Conservation (phyloP, 2,888 invertebrate genomes). For the Linnaemya tessellans region DNA sequence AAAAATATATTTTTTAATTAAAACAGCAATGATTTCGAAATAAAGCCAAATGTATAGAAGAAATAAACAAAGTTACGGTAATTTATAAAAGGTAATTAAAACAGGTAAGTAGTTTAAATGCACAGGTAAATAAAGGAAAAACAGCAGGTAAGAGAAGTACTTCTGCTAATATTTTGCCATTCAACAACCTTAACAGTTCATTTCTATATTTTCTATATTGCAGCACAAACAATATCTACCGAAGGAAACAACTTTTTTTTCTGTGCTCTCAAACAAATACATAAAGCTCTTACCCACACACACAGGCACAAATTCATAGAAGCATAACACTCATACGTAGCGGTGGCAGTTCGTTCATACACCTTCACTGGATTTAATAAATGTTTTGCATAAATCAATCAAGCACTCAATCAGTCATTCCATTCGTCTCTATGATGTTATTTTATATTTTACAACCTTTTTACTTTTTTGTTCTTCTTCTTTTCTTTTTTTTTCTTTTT, state of each 20-base stretch:
- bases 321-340: constrained; percentile 6
- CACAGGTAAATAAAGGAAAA: constrained; percentile 24
- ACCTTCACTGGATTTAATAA: constrained; percentile 17
- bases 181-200: constrained; percentile 26
- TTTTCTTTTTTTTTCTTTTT: neutral
- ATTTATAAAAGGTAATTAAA: constrained; percentile 71
- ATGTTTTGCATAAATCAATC: constrained; percentile 56
- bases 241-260: constrained; percentile 3
- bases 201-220: constrained; percentile 17
- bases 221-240: constrained; percentile 15
- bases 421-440: neutral
- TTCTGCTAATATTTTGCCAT: constrained; percentile 32
- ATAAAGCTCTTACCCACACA: neutral
- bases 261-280: neutral
- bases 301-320: too few species aligned
- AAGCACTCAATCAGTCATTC: constrained; percentile 45
- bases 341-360: neutral
- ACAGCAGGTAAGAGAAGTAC: neutral
- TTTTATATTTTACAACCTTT: constrained; percentile 17
- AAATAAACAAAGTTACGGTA: constrained; percentile 68
- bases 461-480: neutral
- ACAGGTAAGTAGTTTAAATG: constrained; percentile 62
- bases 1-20: constrained; percentile 65
- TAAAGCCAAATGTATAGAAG: constrained; percentile 46
- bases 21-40: constrained; percentile 67